These are phyloP conservation scores for Mesaphorura yosii DNA, from an alignment of 1,140 invertebrate genomes.

Conservation along the genomic window DNA sequence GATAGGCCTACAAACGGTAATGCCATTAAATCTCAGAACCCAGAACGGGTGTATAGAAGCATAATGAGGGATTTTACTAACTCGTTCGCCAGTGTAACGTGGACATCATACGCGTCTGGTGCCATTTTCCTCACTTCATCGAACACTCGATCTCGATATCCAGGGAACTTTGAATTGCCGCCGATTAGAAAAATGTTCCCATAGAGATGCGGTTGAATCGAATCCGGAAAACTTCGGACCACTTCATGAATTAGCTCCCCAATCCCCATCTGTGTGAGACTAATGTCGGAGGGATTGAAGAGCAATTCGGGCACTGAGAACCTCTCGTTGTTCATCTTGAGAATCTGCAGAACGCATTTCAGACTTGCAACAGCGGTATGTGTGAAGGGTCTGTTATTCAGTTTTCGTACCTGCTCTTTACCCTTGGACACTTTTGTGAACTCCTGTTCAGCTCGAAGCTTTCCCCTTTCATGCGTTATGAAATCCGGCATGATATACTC, in stretches of 20 bases:
- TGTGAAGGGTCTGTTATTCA: too few species aligned
- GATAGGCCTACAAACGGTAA: constrained; percentile 55
- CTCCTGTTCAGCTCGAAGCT: constrained; percentile 47
- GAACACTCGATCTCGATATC: constrained; percentile 68
- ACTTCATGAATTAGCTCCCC: constrained; percentile 72
- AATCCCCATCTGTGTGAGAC: constrained; percentile 88
- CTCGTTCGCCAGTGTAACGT: too few species aligned
- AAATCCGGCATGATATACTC: constrained; percentile 97
- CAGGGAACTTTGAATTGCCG: constrained; percentile 72
- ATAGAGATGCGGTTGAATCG: constrained; percentile 66
- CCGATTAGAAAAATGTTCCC: constrained; percentile 85
- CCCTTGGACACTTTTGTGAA: constrained; percentile 49
- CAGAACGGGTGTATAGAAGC: too few species aligned
- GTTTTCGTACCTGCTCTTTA: constrained; percentile 42
- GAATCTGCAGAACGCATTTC: too few species aligned
- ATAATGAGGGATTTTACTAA: too few species aligned
- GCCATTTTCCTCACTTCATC: constrained; percentile 55
- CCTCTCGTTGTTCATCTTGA: constrained; percentile 80
- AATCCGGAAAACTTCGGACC: constrained; percentile 58
- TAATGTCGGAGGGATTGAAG: constrained; percentile 90
- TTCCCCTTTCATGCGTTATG: constrained; percentile 69
- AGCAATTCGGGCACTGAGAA: constrained; percentile 90
- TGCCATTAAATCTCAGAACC: too few species aligned
- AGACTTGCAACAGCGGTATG: too few species aligned
- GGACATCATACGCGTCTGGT: neutral